Percentiles rank a stretch among this genome's conserved stretches.
Evolutionary conservation across 2,797 vertebrate genomes (phyloP).

Genomic region (Lutjanus campechanus): DNA sequence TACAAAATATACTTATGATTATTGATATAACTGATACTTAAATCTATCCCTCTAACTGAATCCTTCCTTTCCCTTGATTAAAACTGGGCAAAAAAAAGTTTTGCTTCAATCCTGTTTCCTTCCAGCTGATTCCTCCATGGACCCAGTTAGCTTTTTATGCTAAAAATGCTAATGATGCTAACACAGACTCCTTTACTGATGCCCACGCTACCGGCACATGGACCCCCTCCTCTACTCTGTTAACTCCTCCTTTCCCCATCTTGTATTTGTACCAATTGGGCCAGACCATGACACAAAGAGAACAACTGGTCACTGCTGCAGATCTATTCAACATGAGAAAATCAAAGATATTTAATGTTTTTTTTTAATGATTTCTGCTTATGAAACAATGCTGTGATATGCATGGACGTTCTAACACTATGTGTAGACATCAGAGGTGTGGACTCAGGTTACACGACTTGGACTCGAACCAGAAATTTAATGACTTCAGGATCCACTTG

Average conservation of each 20-base stretch:
- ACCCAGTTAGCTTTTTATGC: slow-evolving; percentile 68
- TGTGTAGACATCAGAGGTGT: not conserved
- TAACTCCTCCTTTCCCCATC: slow-evolving; percentile 74
- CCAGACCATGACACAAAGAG: slow-evolving; percentile 78
- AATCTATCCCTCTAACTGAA: slow-evolving; percentile 65
- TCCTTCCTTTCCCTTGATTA: slow-evolving; percentile 50
- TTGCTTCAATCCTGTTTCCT: slow-evolving; percentile 42
- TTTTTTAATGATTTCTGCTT: slow-evolving; percentile 22
- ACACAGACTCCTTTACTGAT: slow-evolving; percentile 68
- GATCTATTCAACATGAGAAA: slow-evolving; percentile 16
- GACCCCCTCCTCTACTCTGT: slow-evolving; percentile 63
- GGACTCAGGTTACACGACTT: no score
- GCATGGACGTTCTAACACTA: slow-evolving; percentile 23
- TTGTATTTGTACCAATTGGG: slow-evolving; percentile 97
- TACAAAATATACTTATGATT: slow-evolving; percentile 12
- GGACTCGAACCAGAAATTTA: no score
- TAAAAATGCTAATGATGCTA: slow-evolving; percentile 50
- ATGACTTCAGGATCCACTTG: no score
- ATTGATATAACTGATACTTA: slow-evolving; percentile 6
- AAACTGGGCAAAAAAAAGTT: slow-evolving; percentile 37
- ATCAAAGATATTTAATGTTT: not conserved
- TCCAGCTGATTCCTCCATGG: slow-evolving; percentile 51
- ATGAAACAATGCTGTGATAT: slow-evolving; percentile 20
- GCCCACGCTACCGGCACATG: slow-evolving; percentile 57
- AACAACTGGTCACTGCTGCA: slow-evolving; percentile 14